These are phyloP conservation scores for Pterocles orientalis DNA, from an alignment of 2,113 vertebrate genomes.

Conservation along the genomic window DNA sequence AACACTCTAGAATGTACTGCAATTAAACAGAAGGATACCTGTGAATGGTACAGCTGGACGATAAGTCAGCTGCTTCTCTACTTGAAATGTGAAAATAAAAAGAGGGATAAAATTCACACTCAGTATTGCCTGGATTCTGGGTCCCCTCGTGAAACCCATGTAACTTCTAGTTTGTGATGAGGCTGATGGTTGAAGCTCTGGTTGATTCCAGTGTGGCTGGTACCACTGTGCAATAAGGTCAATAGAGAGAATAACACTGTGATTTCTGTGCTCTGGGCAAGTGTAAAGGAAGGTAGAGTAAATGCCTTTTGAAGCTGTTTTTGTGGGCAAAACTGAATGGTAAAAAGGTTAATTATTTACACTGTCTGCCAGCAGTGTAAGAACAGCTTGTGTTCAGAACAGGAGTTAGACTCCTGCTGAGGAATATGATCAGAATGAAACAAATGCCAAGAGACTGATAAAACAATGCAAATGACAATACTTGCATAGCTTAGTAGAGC, in stretches of 20 bases:
- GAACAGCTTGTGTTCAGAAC: not conserved
- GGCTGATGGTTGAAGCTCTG: not conserved
- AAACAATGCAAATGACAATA: conserved; percentile 1
- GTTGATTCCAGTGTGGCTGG: not conserved
- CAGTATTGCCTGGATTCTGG: not conserved
- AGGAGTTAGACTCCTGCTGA: conserved; percentile 35
- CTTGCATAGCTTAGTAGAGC: not conserved
- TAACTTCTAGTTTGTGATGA: not conserved
- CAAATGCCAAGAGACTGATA: conserved; percentile 51
- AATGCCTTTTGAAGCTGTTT: not conserved
- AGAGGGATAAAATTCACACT: not conserved
- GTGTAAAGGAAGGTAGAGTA: not conserved
- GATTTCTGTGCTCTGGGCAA: not conserved
- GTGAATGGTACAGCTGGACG: not conserved
- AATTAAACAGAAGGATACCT: not conserved
- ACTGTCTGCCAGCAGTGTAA: not conserved
- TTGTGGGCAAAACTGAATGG: not conserved
- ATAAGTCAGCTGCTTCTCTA: not conserved
- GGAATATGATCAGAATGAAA: conserved; percentile 52
- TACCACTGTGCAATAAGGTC: not conserved
- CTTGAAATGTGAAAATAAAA: not conserved
- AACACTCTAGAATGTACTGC: not conserved
- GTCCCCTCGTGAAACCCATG: not conserved
- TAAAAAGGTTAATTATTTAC: conserved; percentile 55
- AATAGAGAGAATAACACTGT: not conserved